These are phyloP conservation scores for Orthosia gracilis DNA, from an alignment of 2,888 invertebrate genomes.

Conservation along the genomic window DNA sequence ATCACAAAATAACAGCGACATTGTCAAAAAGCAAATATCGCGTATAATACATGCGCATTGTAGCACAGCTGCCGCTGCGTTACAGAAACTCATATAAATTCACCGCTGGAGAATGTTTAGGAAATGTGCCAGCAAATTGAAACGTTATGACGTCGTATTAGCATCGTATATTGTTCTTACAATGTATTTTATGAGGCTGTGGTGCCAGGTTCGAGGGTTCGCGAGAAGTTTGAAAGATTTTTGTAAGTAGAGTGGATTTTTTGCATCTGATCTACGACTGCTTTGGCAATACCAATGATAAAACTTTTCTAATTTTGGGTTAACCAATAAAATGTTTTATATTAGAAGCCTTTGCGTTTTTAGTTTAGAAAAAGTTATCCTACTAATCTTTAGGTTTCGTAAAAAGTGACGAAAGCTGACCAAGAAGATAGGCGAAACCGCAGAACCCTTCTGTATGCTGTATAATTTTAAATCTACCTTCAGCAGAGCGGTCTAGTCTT, in stretches of 20 bases:
- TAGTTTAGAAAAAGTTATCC: too few relatives aligned
- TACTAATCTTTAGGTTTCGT: too few relatives aligned
- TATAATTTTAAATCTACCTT: too few relatives aligned
- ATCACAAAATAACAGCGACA: slow-evolving; percentile 37
- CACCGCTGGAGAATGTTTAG: slow-evolving; percentile 65
- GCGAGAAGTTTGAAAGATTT: neutral
- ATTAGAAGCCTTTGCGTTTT: too few relatives aligned
- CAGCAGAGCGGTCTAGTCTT: too few relatives aligned
- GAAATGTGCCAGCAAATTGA: slow-evolving; percentile 67
- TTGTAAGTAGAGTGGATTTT: neutral
- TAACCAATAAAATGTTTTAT: too few relatives aligned
- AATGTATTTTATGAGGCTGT: slow-evolving; percentile 65
- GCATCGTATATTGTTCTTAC: slow-evolving; percentile 64
- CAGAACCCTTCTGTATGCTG: too few relatives aligned
- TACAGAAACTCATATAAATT: slow-evolving; percentile 66
- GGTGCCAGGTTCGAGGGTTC: slow-evolving; percentile 28
- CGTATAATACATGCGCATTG: slow-evolving; percentile 43
- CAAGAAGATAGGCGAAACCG: too few relatives aligned
- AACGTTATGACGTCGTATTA: slow-evolving; percentile 66
- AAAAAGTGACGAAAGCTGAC: too few relatives aligned
- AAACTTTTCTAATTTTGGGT: too few relatives aligned
- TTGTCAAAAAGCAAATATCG: slow-evolving; percentile 50
- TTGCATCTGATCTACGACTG: neutral
- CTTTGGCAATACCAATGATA: neutral
- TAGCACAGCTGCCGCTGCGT: slow-evolving; percentile 55